Conservation (phyloP, 2,888 invertebrate species). For the Rhopalosiphum nymphaeae region DNA sequence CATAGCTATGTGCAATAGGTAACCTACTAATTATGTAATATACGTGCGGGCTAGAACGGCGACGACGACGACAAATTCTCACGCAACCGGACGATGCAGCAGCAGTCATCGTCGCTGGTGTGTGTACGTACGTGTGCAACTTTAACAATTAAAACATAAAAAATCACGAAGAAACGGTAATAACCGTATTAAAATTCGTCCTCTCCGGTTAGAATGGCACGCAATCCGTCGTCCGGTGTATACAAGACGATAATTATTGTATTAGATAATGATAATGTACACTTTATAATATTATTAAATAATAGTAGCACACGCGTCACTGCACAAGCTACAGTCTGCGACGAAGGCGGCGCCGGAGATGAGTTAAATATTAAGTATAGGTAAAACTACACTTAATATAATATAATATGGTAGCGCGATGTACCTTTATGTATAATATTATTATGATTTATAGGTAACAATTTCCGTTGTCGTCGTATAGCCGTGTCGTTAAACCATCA, state of each 20-base stretch:
- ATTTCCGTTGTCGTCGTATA: background rate
- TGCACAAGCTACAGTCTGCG: background rate
- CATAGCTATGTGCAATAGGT: background rate
- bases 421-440: background rate
- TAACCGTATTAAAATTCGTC: background rate
- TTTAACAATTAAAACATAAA: background rate
- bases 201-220: background rate
- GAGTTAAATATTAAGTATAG: background rate
- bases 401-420: background rate
- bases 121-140: background rate
- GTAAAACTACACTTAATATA: background rate
- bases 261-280: background rate
- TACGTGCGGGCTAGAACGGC: background rate
- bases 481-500: too few relatives aligned
- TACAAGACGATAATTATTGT: background rate
- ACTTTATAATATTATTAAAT: background rate
- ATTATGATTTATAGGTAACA: background rate
- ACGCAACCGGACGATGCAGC: background rate
- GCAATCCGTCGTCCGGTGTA: background rate
- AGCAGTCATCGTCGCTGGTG: background rate
- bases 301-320: background rate
- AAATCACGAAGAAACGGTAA: background rate
- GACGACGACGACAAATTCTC: background rate
- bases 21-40: background rate
- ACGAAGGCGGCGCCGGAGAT: background rate